These are phyloP conservation scores for Phrynosoma blainvillii DNA, from an alignment of 2,113 vertebrate genomes.

Conservation along the genomic window DNA sequence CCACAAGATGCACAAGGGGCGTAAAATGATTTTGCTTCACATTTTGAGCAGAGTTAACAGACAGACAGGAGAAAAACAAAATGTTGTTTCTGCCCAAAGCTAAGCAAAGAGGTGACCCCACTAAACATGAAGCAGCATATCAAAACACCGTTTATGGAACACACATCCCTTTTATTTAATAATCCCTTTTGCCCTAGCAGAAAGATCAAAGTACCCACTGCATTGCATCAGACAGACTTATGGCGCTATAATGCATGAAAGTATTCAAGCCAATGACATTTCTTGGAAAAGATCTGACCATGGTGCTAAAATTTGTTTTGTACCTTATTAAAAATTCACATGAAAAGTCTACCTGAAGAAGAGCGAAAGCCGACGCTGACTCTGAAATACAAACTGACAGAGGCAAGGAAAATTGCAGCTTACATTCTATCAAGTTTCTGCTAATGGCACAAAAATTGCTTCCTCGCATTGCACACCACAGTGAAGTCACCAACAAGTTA, in stretches of 20 bases:
- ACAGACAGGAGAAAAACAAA: neutral
- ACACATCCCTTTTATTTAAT: slow-evolving; percentile 10
- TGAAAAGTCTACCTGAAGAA: neutral
- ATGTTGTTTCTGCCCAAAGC: neutral
- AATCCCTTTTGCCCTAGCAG: neutral
- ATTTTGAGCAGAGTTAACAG: neutral
- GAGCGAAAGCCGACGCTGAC: neutral
- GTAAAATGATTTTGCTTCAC: neutral
- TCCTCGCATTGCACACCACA: neutral
- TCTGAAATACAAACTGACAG: neutral
- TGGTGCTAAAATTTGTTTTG: neutral
- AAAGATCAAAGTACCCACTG: neutral
- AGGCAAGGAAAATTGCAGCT: neutral
- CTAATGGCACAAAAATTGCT: neutral
- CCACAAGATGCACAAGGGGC: neutral
- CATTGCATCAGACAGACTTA: neutral
- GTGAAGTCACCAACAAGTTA: neutral
- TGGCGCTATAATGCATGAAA: neutral
- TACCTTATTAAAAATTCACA: slow-evolving; percentile 27
- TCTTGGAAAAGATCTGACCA: neutral
- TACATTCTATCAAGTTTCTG: neutral
- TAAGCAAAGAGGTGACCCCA: neutral
- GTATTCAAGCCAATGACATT: slow-evolving; percentile 6
- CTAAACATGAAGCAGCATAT: neutral
- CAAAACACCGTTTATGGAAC: neutral